Evolutionary conservation across 2,888 invertebrate species (phyloP).

Genomic region (Drosophila pseudotalamancana): DNA sequence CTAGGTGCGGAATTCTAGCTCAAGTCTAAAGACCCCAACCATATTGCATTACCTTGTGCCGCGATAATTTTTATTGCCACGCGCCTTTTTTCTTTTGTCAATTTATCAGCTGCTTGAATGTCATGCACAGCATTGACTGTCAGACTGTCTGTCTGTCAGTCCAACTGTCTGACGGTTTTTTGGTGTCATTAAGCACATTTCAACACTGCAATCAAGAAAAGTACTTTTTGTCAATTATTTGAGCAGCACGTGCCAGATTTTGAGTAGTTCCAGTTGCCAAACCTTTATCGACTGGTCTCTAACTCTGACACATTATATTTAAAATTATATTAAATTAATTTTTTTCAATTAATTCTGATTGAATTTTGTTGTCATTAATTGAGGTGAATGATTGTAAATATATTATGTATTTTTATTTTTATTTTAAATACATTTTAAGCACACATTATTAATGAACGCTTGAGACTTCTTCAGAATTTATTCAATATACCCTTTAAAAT

Average conservation of each 20-base stretch:
- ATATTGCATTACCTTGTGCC: conserved; percentile 65
- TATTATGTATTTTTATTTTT: too few relatives aligned
- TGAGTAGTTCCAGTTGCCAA: background rate
- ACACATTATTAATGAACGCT: too few relatives aligned
- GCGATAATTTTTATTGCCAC: conserved; percentile 67
- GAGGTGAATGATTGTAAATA: too few relatives aligned
- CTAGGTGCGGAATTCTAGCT: conserved; percentile 66
- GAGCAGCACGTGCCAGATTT: conserved; percentile 33
- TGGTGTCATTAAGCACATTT: conserved; percentile 72
- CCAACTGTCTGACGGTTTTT: conserved; percentile 2
- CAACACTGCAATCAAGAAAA: conserved; percentile 43
- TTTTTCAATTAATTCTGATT: too few relatives aligned
- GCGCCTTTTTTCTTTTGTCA: conserved; percentile 60
- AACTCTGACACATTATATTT: too few relatives aligned
- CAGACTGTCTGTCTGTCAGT: background rate
- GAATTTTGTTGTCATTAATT: too few relatives aligned
- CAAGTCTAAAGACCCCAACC: conserved; percentile 24
- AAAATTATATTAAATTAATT: too few relatives aligned
- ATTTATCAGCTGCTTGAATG: conserved; percentile 66
- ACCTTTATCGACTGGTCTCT: background rate
- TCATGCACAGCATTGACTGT: conserved; percentile 56
- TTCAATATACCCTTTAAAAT: too few relatives aligned
- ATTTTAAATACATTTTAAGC: too few relatives aligned
- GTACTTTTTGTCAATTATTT: conserved; percentile 35
- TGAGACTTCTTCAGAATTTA: too few relatives aligned